Evolutionary conservation across 2,113 vertebrate species (phyloP).

Genomic region (Chaetura pelagica): DNA sequence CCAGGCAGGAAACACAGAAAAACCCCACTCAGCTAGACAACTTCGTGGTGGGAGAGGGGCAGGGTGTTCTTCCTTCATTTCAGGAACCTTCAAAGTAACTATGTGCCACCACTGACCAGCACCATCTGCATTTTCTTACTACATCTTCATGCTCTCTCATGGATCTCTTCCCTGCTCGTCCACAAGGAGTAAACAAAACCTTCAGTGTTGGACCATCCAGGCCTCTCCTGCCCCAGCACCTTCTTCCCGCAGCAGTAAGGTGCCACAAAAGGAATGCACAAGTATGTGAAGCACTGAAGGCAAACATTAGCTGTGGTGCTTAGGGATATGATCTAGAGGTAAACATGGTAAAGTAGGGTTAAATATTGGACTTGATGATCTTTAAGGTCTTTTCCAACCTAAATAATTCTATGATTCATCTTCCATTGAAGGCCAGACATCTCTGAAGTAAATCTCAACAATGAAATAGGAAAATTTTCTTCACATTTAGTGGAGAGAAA

Average conservation of each 20-base stretch:
- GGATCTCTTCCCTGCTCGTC: neutral
- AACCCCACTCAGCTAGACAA: neutral
- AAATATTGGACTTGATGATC: too few species aligned
- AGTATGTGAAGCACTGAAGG: neutral
- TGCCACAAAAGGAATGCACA: neutral
- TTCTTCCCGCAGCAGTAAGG: neutral
- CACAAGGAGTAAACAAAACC: neutral
- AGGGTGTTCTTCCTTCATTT: neutral
- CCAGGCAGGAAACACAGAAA: neutral
- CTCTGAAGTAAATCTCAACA: neutral
- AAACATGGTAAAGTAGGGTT: too few species aligned
- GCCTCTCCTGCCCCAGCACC: neutral
- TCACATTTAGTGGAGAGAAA: neutral
- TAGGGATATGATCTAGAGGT: too few species aligned
- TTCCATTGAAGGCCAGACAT: neutral
- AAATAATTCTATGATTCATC: neutral
- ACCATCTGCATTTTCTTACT: neutral
- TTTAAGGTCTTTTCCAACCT: too few species aligned
- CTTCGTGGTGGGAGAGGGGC: neutral
- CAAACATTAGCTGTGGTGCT: neutral
- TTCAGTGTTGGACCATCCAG: too few species aligned
- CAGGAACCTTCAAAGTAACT: neutral
- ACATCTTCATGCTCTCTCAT: too few species aligned
- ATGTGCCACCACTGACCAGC: accelerated
- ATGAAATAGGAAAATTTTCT: neutral